These are phyloP conservation scores for Netelia inedita DNA, from an alignment of 2,888 invertebrate genomes.

Conservation along the genomic window DNA sequence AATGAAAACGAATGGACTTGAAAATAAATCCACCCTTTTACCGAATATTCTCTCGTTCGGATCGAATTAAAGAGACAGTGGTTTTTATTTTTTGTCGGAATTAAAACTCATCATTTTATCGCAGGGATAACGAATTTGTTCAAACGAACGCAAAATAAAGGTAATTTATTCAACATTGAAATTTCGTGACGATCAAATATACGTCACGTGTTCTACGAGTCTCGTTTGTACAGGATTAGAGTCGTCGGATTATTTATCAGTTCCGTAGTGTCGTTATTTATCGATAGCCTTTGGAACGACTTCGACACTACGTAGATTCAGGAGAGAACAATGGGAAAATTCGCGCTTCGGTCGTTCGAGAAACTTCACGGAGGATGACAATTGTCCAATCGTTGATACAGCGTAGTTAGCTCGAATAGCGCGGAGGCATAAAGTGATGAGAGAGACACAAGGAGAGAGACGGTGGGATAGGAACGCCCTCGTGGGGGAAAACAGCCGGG, in stretches of 20 bases:
- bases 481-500: slow-evolving; percentile 69
- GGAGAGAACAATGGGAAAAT: neutral
- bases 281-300: neutral
- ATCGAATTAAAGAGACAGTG: too few relatives aligned
- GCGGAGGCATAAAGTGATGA: neutral
- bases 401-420: neutral
- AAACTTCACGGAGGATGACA: neutral
- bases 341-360: neutral
- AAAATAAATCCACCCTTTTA: neutral
- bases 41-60: too few relatives aligned
- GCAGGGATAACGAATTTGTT: too few relatives aligned
- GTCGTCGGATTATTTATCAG: too few relatives aligned
- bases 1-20: neutral
- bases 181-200: too few relatives aligned
- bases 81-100: too few relatives aligned
- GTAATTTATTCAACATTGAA: too few relatives aligned
- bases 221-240: too few relatives aligned
- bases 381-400: neutral
- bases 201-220: too few relatives aligned
- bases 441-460: neutral
- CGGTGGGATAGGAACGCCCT: neutral
- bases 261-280: neutral
- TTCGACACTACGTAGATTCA: neutral
- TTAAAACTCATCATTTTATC: too few relatives aligned
- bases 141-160: too few relatives aligned